A percentile compares a stretch with the other conserved stretches of the same genome.
Conservation (phyloP, 2,113 vertebrate species). For the rat (Rattus norvegicus) region DNA sequence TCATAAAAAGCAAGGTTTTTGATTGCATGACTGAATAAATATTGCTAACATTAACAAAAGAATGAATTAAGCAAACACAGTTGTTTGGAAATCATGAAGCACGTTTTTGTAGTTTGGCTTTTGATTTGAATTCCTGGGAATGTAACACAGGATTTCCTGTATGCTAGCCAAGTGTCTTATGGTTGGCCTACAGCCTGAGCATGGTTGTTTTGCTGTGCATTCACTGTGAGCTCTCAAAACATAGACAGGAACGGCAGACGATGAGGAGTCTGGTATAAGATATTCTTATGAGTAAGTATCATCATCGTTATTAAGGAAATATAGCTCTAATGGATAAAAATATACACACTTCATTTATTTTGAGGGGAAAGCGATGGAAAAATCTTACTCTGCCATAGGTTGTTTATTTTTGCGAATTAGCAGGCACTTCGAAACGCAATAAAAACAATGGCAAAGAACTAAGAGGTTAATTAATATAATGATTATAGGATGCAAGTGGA, state of each 20-base stretch:
- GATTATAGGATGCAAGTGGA: background rate
- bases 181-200: accelerated
- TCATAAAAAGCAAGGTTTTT: background rate
- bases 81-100: background rate
- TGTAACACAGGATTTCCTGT: background rate
- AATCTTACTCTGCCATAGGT: background rate
- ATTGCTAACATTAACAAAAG: background rate
- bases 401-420: background rate
- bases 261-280: background rate
- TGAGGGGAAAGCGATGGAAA: background rate
- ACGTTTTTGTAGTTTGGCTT: background rate
- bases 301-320: background rate
- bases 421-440: background rate
- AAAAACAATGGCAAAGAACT: background rate
- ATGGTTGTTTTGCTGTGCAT: background rate
- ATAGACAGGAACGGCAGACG: background rate
- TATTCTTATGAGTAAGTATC: background rate
- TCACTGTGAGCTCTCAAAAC: background rate
- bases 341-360: background rate
- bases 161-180: background rate
- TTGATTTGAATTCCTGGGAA: background rate
- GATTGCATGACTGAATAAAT: background rate
- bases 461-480: background rate
- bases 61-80: background rate
- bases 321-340: background rate